Evolutionary conservation across 2,888 invertebrate genomes (phyloP).

Genomic region (Melinaea marsaeus): DNA sequence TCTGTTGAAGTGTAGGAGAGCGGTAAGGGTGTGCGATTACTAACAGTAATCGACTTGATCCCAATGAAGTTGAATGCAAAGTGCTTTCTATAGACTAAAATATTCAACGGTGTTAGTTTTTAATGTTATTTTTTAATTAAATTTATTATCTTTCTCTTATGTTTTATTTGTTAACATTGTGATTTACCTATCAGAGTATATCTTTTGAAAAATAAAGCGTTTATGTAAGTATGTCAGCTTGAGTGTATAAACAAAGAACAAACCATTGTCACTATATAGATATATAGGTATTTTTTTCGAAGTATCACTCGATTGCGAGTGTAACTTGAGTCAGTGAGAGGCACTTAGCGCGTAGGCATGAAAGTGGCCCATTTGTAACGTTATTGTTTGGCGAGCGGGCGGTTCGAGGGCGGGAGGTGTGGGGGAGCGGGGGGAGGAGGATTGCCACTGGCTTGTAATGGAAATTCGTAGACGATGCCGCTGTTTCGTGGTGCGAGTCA

Average conservation of each 20-base stretch:
- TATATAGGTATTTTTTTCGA: constrained; percentile 6
- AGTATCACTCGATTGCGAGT: constrained; percentile 21
- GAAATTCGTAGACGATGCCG: constrained; percentile 59
- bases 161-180: neutral
- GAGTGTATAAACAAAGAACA: neutral
- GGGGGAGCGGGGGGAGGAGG: constrained; percentile 40
- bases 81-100: constrained; percentile 38
- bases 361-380: constrained; percentile 33
- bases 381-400: constrained; percentile 39
- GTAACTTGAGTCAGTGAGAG: constrained; percentile 28
- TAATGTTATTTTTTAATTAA: neutral
- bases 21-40: constrained; percentile 67
- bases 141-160: neutral
- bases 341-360: constrained; percentile 32
- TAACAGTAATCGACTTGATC: constrained; percentile 71
- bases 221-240: neutral
- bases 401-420: constrained; percentile 39
- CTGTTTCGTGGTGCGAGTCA: constrained; percentile 30
- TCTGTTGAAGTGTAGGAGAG: constrained; percentile 49
- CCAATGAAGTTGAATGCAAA: constrained; percentile 68
- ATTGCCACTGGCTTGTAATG: constrained; percentile 50
- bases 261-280: neutral
- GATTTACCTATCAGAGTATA: neutral
- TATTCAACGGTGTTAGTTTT: constrained; percentile 1
- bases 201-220: too few relatives aligned